Evolutionary conservation across 2,797 vertebrate genomes (phyloP), one percentile per base, ranked within the genome.

Genomic region (Gymnoscopelus microlampas): DNA sequence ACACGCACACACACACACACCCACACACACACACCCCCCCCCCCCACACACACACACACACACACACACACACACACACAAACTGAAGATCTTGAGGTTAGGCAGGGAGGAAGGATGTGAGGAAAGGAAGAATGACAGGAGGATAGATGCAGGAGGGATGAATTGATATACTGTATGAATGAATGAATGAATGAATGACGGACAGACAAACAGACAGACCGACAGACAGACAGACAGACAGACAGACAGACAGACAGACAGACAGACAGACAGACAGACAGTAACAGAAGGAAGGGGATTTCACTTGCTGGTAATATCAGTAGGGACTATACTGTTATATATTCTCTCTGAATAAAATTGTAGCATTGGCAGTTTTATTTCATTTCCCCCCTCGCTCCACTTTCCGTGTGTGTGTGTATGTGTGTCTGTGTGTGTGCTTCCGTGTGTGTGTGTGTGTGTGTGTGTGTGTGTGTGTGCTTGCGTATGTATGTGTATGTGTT

Each of bases 261-360:
- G 82, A 85, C 53, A 54, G n/a, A 15, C 15, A 54, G 8, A 15
- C 23, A 54, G 53, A 54, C 23, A 54, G 14, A 85, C 78, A 79
- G 75, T 75, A 75, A 58, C 71, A 50, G 65, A 8, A 39, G 39
- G 39, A 44, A 44, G 39, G 39, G 39, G 39, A 44, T 44, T 44
- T 44, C 39, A 10, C 39, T 44, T 44, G 39, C 39, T 24, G 63
- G 73, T 78, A 70, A 83, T 81, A 77, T 82, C 80, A 83, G 81
- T 68, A 67, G 72, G 35, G 68, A 62, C 54, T 80, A 79, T 61
- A 75, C 68, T 85, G 83, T 83, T 76, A 87, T 76, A 87, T 85
- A 85, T 85, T 82, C 88, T 76, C 81, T 78, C 67, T 88, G 79
- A 89, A 85, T 88, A 79, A 78, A 90, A 90, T 85, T 87, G 79